phyloP scores from a whole-genome alignment of 2,888 invertebrate genomes.

The Pseudanteris insignis region DNA sequence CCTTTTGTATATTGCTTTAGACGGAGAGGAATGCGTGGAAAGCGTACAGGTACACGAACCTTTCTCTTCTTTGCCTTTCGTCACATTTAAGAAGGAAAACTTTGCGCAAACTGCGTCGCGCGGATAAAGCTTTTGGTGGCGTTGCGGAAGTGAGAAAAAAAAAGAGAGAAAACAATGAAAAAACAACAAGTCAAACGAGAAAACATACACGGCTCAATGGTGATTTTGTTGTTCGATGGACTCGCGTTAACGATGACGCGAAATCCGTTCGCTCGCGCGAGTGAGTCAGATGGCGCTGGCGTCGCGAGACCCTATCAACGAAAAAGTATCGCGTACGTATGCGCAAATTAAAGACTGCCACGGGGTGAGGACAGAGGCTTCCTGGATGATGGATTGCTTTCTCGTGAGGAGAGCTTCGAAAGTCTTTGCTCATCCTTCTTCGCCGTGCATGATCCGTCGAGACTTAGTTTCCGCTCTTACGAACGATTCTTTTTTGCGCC shows the following conservation, averaged over 20 bases:
- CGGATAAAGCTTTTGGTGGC: conserved; percentile 31
- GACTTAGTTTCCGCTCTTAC: conserved; percentile 38
- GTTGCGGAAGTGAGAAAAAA: no score
- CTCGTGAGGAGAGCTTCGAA: conserved; percentile 25
- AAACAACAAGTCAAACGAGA: conserved; percentile 27
- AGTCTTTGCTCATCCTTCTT: conserved; percentile 27
- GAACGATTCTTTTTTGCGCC: conserved; percentile 41
- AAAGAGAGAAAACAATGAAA: no score
- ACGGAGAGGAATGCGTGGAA: conserved; percentile 33
- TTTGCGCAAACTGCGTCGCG: conserved; percentile 29
- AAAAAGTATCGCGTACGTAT: conserved; percentile 17
- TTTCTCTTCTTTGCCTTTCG: no score
- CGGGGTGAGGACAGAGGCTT: conserved; percentile 42
- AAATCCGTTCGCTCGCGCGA: neutral
- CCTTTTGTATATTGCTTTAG: conserved; percentile 39
- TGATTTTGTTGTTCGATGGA: conserved; percentile 23
- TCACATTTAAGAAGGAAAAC: conserved; percentile 35
- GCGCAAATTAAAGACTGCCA: conserved; percentile 33
- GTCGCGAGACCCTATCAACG: neutral
- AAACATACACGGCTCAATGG: conserved; percentile 29
- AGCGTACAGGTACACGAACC: conserved; percentile 29
- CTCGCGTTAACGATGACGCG: no score
- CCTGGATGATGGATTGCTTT: conserved; percentile 62
- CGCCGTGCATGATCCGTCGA: conserved; percentile 20
- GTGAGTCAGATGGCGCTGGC: no score